Evolutionary conservation across 2,113 vertebrate species (phyloP).

Genomic region (Alexandromys fortis): DNA sequence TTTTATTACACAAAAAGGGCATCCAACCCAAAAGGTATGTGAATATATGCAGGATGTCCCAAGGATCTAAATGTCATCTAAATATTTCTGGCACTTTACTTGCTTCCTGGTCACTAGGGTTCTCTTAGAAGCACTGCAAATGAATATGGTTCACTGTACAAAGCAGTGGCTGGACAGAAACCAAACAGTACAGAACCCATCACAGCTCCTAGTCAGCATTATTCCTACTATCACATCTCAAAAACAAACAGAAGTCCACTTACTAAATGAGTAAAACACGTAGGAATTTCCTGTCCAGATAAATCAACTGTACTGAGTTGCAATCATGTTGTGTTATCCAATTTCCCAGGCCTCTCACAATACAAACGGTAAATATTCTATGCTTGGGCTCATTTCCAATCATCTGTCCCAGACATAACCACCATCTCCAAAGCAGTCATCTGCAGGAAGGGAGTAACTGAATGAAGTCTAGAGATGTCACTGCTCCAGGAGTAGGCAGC

Average conservation of each 20-base stretch:
- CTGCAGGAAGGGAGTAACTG: not conserved
- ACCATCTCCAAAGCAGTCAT: not conserved
- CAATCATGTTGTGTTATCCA: not conserved
- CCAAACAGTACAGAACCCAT: slow-evolving; percentile 49
- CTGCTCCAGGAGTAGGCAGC: not conserved
- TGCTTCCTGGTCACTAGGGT: slow-evolving; percentile 63
- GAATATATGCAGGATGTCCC: slow-evolving; percentile 63
- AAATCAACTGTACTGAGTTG: slow-evolving; percentile 50
- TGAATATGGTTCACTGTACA: slow-evolving; percentile 73
- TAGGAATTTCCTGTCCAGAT: slow-evolving; percentile 40
- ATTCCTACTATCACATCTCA: slow-evolving; percentile 61
- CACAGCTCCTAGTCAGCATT: slow-evolving; percentile 71
- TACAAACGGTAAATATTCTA: not conserved
- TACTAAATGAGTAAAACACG: slow-evolving; percentile 62
- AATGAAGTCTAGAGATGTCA: not conserved
- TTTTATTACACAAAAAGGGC: slow-evolving; percentile 51
- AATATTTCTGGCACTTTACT: slow-evolving; percentile 46
- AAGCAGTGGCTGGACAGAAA: slow-evolving; percentile 66
- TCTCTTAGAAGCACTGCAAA: slow-evolving; percentile 75
- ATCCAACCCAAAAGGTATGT: slow-evolving; percentile 13
- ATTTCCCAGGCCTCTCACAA: not conserved
- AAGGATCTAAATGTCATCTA: slow-evolving; percentile 46
- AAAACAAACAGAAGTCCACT: slow-evolving; percentile 49
- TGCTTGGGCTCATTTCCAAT: not conserved
- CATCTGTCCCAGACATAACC: not conserved